phyloP scores from a whole-genome alignment of 2,888 invertebrate genomes.

The Stictocephala bisonia region DNA sequence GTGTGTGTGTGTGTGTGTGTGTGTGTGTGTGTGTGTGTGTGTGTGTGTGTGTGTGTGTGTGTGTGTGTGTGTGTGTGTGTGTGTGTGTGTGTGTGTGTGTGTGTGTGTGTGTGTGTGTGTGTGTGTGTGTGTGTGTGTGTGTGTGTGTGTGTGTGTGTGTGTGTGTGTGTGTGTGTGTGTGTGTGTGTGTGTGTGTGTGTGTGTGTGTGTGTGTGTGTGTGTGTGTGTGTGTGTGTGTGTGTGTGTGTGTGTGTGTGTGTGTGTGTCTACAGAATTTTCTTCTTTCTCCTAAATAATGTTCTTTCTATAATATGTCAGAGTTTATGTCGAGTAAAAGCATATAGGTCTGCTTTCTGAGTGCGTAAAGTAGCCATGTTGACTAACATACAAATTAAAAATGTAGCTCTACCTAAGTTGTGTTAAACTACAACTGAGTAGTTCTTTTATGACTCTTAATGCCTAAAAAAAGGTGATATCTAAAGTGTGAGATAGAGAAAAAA shows the following conservation, averaged over 20 bases:
- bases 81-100: background rate
- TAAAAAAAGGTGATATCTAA: too few relatives aligned
- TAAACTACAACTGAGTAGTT: too few relatives aligned
- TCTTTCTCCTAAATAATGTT: too few relatives aligned
- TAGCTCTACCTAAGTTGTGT: too few relatives aligned
- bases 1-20: background rate
- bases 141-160: background rate
- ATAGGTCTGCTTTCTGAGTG: too few relatives aligned
- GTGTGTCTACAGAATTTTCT: background rate
- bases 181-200: background rate
- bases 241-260: background rate
- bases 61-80: background rate
- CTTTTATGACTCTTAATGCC: too few relatives aligned
- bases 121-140: background rate
- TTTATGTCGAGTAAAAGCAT: too few relatives aligned
- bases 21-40: background rate
- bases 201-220: background rate
- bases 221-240: background rate
- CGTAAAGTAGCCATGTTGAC: too few relatives aligned
- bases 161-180: background rate
- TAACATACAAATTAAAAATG: too few relatives aligned
- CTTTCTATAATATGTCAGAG: too few relatives aligned
- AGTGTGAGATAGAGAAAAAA: too few relatives aligned
- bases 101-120: background rate
- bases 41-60: background rate